Conservation (phyloP, 2,113 vertebrate genomes). For the Toxotes chatareus region DNA sequence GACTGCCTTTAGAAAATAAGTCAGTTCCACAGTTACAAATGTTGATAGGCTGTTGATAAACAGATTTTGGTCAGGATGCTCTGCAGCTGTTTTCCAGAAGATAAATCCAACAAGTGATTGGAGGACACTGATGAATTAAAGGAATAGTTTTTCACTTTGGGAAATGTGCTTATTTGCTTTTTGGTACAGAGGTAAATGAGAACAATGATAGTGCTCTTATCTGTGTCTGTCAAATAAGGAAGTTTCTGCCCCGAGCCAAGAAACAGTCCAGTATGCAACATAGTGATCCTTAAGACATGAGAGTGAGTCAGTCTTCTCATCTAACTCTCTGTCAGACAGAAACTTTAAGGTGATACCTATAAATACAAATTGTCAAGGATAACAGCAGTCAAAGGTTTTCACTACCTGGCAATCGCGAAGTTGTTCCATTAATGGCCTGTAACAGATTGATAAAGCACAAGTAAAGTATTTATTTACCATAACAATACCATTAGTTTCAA, state of each 20-base stretch:
- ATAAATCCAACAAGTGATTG: too few relatives aligned
- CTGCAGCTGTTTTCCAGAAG: too few relatives aligned
- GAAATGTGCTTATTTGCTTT: too few relatives aligned
- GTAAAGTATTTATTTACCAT: slow-evolving; percentile 5
- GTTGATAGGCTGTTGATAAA: slow-evolving; percentile 11
- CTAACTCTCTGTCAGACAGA: background rate
- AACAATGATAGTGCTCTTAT: too few relatives aligned
- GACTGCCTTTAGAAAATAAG: slow-evolving; percentile 27
- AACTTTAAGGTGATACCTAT: background rate
- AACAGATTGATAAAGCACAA: background rate
- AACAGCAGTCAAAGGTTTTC: background rate
- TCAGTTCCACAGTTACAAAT: background rate
- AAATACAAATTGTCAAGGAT: background rate
- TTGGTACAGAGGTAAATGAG: background rate
- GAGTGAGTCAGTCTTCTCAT: background rate
- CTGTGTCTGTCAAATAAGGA: background rate
- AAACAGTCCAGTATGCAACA: too few relatives aligned
- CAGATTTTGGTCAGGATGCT: background rate
- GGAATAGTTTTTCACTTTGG: too few relatives aligned
- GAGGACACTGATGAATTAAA: too few relatives aligned
- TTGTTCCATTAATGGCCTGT: too few relatives aligned
- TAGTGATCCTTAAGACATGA: too few relatives aligned
- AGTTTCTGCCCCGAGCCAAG: too few relatives aligned
- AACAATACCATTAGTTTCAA: background rate
- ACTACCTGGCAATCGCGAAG: background rate